Base-by-base conservation (phyloP, 2,797 vertebrate genomes). In the Peromyscus aztecus region DNA sequence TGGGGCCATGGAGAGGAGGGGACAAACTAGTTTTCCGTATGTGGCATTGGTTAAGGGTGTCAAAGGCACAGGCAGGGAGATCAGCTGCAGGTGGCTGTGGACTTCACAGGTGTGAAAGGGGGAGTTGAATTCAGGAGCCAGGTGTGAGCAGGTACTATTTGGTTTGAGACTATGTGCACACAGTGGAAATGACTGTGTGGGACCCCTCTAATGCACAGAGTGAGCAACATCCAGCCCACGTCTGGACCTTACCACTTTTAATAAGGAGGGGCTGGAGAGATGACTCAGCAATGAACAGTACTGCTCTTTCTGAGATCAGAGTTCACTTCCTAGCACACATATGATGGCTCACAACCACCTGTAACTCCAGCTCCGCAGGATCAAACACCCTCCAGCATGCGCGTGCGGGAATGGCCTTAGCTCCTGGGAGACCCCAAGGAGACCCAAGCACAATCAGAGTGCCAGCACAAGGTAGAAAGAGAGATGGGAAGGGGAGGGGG, bases 41-140 rank as follows among this genome's bases (percentile, higher is more conserved):
- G 40, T 16, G 24, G 14, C 43, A 2, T 34, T 40, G 1, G 81
- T 43, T 80, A 37, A 29, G 65, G 63, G n/a, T 55, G 24, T 77
- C 71, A 23, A 73, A 84, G 52, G 24, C 21, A 55, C 2, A n/a
- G 57, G 12, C 46, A 24, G 55, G 16, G 9, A 34, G 14, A 10
- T 31, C 52, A 65, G 1, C 29, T 24, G 49, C 46, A 5, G 16
- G 63, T 0, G 1, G n/a, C 16, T 4, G 0, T 80, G 27, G 61
- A 46, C 37, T 21, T 82, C 19, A 37, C 37, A 19, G 8, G 6
- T 13, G 13, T 89, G 69, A 78, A 29, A 7, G 24, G 2, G 43
- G 13, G 31, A 86, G 75, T 29, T 40, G 31, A 76, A 85, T 4
- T 65, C n/a, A 82, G 71, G 75, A 34, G 67, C 40, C 24, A 29